A percentile compares a stretch with the other conserved stretches of the same genome.
Conservation (phyloP, 2,797 vertebrate genomes). For the Hypotaenidia philippensis region DNA sequence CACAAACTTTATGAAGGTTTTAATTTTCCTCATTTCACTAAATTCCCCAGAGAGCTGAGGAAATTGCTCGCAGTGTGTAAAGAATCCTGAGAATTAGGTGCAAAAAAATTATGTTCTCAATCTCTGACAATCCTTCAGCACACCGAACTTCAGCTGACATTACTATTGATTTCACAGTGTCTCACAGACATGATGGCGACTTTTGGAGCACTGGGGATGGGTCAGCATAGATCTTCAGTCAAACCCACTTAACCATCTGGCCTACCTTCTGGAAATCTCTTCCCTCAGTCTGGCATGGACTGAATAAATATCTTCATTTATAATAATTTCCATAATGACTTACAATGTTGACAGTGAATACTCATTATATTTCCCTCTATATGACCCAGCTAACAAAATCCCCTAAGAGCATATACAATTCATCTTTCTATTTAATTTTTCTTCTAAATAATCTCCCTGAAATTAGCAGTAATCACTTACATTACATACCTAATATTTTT, state of each 20-base stretch:
- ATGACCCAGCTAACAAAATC: neutral
- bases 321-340: slow-evolving; percentile 29
- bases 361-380: neutral
- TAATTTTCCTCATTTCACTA: neutral
- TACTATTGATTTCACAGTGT: neutral
- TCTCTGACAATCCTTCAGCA: neutral
- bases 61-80: neutral
- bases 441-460: neutral
- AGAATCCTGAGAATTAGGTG: neutral
- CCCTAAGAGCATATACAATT: neutral
- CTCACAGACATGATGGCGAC: neutral
- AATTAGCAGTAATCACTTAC: neutral
- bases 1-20: neutral
- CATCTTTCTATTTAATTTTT: neutral
- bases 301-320: slow-evolving; percentile 49
- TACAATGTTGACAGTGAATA: slow-evolving; percentile 8
- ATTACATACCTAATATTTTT: neutral
- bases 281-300: neutral
- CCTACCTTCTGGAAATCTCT: slow-evolving; percentile 61
- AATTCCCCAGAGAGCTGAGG: neutral
- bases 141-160: neutral
- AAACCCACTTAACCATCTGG: slow-evolving; percentile 58
- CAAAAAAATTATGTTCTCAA: neutral
- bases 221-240: slow-evolving; percentile 5
- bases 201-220: slow-evolving; percentile 8